phyloP scores from a whole-genome alignment of 2,797 vertebrate species.

The Microtus agrestis region DNA sequence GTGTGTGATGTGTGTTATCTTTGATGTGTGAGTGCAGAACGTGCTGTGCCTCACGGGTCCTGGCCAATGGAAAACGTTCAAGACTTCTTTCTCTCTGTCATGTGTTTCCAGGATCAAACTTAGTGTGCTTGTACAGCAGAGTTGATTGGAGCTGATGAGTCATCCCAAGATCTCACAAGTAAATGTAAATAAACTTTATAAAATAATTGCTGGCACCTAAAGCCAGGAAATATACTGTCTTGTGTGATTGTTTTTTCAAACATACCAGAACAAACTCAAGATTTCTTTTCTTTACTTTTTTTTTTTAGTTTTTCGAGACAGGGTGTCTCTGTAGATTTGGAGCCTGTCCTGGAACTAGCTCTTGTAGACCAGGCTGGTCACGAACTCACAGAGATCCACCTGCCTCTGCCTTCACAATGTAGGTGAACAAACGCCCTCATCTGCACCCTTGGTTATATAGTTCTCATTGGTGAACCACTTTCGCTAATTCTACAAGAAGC shows the following conservation, averaged over 20 bases:
- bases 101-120: background rate
- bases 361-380: too few relatives aligned
- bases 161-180: background rate
- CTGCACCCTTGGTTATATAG: too few relatives aligned
- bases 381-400: too few relatives aligned
- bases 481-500: too few relatives aligned
- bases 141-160: background rate
- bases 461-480: too few relatives aligned
- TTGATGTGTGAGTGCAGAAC: background rate
- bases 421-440: too few relatives aligned
- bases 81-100: background rate
- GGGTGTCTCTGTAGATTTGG: too few relatives aligned
- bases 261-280: too few relatives aligned
- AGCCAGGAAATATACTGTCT: background rate
- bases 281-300: too few relatives aligned
- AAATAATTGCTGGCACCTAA: background rate
- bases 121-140: background rate
- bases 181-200: background rate
- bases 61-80: background rate
- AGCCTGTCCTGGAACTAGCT: too few relatives aligned
- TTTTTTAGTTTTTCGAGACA: too few relatives aligned
- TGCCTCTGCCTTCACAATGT: too few relatives aligned
- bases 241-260: background rate
- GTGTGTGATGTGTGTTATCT: background rate
- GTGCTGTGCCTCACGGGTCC: background rate